Evolutionary conservation across 2,888 invertebrate genomes (phyloP).

Genomic region (Metopia argyrocephala): DNA sequence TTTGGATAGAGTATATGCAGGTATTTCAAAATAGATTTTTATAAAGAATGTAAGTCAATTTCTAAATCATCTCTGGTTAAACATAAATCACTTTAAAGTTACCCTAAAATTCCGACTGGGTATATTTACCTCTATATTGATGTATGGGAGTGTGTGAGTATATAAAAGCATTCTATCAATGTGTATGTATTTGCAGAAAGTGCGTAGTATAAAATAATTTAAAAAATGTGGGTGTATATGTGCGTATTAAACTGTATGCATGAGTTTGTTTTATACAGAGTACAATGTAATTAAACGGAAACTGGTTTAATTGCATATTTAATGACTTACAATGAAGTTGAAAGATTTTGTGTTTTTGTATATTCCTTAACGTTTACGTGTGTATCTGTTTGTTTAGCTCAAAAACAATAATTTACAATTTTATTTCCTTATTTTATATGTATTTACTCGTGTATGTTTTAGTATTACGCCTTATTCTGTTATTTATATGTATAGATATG

Average conservation of each 20-base stretch:
- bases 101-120: too few species aligned
- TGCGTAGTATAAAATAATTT: background rate
- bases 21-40: too few species aligned
- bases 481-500: slow-evolving; percentile 14
- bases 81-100: too few species aligned
- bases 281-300: slow-evolving; percentile 76
- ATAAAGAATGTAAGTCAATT: too few species aligned
- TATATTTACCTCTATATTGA: background rate
- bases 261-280: background rate
- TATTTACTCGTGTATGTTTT: background rate
- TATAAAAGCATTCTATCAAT: background rate
- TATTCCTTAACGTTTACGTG: slow-evolving; percentile 28
- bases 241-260: background rate
- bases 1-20: too few species aligned
- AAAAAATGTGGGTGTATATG: background rate
- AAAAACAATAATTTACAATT: slow-evolving; percentile 21
- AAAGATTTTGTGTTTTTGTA: slow-evolving; percentile 36
- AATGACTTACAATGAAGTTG: slow-evolving; percentile 70
- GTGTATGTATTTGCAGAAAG: background rate
- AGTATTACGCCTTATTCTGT: slow-evolving; percentile 43
- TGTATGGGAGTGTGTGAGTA: background rate
- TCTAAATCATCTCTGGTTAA: too few species aligned
- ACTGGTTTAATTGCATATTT: slow-evolving; percentile 78
- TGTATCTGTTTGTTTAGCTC: background rate
- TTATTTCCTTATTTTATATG: slow-evolving; percentile 16